Base-by-base conservation (phyloP, 2,888 invertebrate species). In the Iselma pallidipennis region DNA sequence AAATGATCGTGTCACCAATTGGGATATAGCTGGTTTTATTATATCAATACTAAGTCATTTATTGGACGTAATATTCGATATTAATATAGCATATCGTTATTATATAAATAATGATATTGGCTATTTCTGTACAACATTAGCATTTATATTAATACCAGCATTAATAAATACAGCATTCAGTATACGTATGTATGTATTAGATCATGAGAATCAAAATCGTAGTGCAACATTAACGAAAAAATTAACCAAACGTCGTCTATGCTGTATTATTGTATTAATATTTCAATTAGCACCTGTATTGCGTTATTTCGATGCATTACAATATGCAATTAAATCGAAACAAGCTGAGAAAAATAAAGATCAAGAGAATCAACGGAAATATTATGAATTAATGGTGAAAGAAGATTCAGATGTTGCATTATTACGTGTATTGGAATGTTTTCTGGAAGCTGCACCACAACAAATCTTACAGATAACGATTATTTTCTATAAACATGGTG, bases 371-470 rank as follows among this genome's bases (percentile, higher is more conserved):
- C 89, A 91, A 76, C 83, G 86, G 50, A 83, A 85, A 71, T 91
- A 89, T 80, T 92, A 90, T 75, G 83, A 87, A 33, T 82, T 90
- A 64, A 91, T 91, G 89, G 82, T 91, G 57, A 89, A 89, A 70
- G 92, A 92, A 74, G 92, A 92, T 77, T 89, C 91, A 0, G 92
- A 92, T 79, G 90, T 91, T 0, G 91, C 92, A 0, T 81, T 93
- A 59, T 82, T 93, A 61, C 82, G 91, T 71, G 88, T 92, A 48
- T 87, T 92, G 74, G 92, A 93, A 79, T 91, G 92, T 78, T 92
- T 92, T 78, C 80, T 92, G 49, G 92, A 92, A 80, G 89, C 92
- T 0, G 92, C 92, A 0, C 92, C 92, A 0, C 92, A 92, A 77
- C 90, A 91, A 76, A 89, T 91, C 53, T 80, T 92, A 63, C 91